phyloP scores from a whole-genome alignment of 2,888 invertebrate genomes.

The Catocala sponsa region DNA sequence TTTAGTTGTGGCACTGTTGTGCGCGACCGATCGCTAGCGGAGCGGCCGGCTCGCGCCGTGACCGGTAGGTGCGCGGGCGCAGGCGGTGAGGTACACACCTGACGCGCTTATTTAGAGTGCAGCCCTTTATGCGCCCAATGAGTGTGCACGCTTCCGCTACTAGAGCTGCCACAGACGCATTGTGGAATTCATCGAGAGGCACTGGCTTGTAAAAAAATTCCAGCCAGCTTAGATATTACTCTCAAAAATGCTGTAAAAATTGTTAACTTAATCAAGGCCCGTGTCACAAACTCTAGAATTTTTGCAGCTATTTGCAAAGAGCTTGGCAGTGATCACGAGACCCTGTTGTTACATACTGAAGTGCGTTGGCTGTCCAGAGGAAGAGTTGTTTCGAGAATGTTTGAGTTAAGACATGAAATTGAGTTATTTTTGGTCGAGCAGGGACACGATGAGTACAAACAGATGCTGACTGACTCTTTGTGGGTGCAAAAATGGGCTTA shows the following conservation, averaged over 20 bases:
- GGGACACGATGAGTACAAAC: not conserved
- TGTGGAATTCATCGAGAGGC: constrained; percentile 30
- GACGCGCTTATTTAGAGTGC: too few relatives aligned
- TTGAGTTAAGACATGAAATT: constrained; percentile 23
- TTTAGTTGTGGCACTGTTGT: too few relatives aligned
- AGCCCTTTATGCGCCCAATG: too few relatives aligned
- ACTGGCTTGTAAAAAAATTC: constrained; percentile 19
- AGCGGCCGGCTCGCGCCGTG: too few relatives aligned
- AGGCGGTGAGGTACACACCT: too few relatives aligned
- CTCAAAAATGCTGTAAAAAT: constrained; percentile 15
- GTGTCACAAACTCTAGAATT: constrained; percentile 18
- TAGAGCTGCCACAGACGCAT: too few relatives aligned
- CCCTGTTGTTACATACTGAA: constrained; percentile 30
- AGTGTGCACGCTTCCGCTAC: too few relatives aligned
- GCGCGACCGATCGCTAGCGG: too few relatives aligned
- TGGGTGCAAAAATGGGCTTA: constrained; percentile 14
- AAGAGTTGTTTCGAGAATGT: constrained; percentile 25
- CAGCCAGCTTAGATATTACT: constrained; percentile 7
- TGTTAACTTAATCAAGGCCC: constrained; percentile 20
- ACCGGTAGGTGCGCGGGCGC: too few relatives aligned
- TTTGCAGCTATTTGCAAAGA: constrained; percentile 23
- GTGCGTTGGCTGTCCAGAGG: constrained; percentile 33
- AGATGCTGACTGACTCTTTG: constrained; percentile 16
- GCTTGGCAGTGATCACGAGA: constrained; percentile 15
- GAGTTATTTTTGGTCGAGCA: constrained; percentile 6